phyloP scores from a whole-genome alignment of 2,888 invertebrate genomes.

The Schizaphis graminum region DNA sequence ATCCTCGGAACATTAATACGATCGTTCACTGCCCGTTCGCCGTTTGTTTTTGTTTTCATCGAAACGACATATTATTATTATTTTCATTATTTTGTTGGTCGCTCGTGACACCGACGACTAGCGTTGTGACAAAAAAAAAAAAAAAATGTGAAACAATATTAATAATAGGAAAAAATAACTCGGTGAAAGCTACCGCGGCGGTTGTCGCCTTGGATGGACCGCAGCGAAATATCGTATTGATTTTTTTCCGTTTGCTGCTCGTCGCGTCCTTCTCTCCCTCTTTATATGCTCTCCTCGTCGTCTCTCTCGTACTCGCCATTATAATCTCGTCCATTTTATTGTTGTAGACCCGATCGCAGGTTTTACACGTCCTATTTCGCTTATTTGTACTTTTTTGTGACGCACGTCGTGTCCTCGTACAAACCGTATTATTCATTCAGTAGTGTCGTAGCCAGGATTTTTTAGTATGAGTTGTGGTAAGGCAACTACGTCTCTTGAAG shows the following conservation, averaged over 20 bases:
- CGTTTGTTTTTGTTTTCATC: not conserved
- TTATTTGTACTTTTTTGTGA: not conserved
- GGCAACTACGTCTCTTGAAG: not conserved
- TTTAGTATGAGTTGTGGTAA: not conserved
- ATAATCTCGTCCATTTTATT: not conserved
- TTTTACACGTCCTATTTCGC: not conserved
- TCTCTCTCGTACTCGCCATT: not conserved
- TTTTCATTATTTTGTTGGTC: not conserved
- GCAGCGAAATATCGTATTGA: constrained; percentile 21
- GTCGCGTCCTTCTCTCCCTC: constrained; percentile 13
- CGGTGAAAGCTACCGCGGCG: constrained; percentile 20
- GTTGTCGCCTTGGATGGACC: constrained; percentile 37
- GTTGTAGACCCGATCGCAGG: not conserved
- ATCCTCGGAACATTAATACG: not conserved
- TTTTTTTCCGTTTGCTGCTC: constrained; percentile 11
- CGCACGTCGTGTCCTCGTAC: not conserved
- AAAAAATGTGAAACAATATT: not conserved
- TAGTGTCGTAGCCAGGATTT: not conserved
- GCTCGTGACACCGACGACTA: not conserved
- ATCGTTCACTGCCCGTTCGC: not conserved
- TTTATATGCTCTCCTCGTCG: not conserved
- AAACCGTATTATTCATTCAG: not conserved
- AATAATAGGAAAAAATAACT: not conserved
- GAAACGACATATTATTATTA: not conserved
- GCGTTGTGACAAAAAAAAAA: not conserved